phyloP scores from a whole-genome alignment of 2,113 vertebrate species.

The Lamprotornis superbus region DNA sequence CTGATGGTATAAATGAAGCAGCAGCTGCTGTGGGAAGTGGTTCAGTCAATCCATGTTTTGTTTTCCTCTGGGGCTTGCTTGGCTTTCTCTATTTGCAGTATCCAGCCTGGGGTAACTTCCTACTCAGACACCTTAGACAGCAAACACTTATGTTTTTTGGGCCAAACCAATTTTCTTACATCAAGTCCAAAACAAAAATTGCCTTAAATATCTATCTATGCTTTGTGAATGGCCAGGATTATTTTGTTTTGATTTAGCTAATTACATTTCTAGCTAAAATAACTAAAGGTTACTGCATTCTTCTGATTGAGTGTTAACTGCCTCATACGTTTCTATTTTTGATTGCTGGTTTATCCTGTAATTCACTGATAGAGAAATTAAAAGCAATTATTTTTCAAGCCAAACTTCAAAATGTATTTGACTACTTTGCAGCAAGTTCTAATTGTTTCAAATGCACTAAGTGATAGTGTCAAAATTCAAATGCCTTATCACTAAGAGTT shows the following conservation, averaged over 20 bases:
- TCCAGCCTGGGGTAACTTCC: not conserved
- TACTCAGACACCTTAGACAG: not conserved
- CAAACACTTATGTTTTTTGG: not conserved
- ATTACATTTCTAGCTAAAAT: not conserved
- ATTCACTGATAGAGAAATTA: not conserved
- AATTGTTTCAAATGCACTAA: not conserved
- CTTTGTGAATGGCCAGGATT: not conserved
- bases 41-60: not conserved
- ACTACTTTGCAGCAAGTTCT: not conserved
- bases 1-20: not conserved
- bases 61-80: not conserved
- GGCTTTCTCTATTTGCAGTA: not conserved
- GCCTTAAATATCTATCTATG: not conserved
- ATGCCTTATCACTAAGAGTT: not conserved
- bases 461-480: not conserved
- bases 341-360: not conserved
- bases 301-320: not conserved
- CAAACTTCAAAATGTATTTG: not conserved
- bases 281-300: not conserved
- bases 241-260: constrained; percentile 31
- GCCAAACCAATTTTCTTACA: not conserved
- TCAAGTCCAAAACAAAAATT: not conserved
- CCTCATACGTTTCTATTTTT: not conserved
- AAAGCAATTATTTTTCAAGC: not conserved
- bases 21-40: not conserved